Conservation (phyloP, 2,797 vertebrate species). For the Acomys russatus region DNA sequence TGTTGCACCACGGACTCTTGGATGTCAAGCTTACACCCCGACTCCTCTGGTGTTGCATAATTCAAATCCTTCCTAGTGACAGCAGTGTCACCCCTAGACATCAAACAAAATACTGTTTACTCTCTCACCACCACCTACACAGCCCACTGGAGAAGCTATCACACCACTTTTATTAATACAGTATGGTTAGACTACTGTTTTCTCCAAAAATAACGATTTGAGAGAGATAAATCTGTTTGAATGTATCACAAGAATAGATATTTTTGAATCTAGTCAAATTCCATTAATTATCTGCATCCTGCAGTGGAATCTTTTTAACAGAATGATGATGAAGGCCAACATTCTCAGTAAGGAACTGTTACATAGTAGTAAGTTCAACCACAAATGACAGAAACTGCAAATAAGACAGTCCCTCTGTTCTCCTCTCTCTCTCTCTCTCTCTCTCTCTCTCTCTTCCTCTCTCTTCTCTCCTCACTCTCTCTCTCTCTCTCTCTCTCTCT, state of each 20-base stretch:
- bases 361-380: neutral
- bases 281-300: neutral
- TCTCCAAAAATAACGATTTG: neutral
- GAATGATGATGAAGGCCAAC: neutral
- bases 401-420: neutral
- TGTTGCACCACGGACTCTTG: neutral
- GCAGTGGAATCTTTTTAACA: neutral
- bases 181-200: neutral
- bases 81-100: too few relatives aligned
- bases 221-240: conserved; percentile 1
- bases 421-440: neutral
- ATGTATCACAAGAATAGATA: neutral
- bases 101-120: neutral
- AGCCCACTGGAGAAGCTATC: neutral
- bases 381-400: conserved; percentile 21
- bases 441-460: neutral
- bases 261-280: neutral
- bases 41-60: neutral
- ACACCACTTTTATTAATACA: neutral
- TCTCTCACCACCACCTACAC: neutral
- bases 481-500: too few relatives aligned
- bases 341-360: neutral
- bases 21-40: neutral
- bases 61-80: neutral
- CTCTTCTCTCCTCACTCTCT: too few relatives aligned